Base-by-base conservation (phyloP, 1,140 invertebrate genomes). In the Drosophila gunungcola region DNA sequence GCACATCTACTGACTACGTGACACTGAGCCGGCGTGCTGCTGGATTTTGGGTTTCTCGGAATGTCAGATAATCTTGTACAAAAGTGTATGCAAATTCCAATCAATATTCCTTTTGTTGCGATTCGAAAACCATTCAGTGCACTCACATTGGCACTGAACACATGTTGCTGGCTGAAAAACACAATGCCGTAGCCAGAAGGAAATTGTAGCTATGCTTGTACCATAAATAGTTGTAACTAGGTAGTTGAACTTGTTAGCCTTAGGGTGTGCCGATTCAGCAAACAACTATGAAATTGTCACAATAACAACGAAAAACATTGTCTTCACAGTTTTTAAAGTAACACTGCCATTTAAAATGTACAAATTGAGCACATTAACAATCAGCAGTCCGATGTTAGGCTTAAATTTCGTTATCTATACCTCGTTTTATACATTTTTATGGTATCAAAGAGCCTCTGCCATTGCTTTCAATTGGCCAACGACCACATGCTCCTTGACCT, bases 131-230 rank as follows among this genome's bases (percentile, higher is more conserved):
- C 27, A 73, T 69, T 73, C 63, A 62, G 36, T 78, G 67, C 60
- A 68, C 43, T 48, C 3, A 45, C 51, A 55, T 55, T 48, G 48
- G 32, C 58, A 21, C 16, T 21, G 16, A 21, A 21, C 75, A 72
- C 80, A 65, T 76, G 65, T 64, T 65, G 43, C 41, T 68, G 49
- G 39, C 56, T 52, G 42, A 32, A 56, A 77, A 36, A 56, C 60
- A 38, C 32, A 61, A 16, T 34, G 9, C 16, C 25, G 13, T 9
- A 25, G n/a, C 3, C 13, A 25, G 12, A 43, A 32, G 25, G 7
- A 5, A 56, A 42, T 25, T 11, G 3, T 34, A 34, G 12, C 1
- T 48, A 12, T 12, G 11, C 16, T 16, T 36, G 27, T 16, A 21
- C 16, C 16, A 21, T 21, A 13, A 34, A 2, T 7, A 32, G 29